Conservation (phyloP, 2,113 vertebrate genomes). For the Ovis canadensis region DNA sequence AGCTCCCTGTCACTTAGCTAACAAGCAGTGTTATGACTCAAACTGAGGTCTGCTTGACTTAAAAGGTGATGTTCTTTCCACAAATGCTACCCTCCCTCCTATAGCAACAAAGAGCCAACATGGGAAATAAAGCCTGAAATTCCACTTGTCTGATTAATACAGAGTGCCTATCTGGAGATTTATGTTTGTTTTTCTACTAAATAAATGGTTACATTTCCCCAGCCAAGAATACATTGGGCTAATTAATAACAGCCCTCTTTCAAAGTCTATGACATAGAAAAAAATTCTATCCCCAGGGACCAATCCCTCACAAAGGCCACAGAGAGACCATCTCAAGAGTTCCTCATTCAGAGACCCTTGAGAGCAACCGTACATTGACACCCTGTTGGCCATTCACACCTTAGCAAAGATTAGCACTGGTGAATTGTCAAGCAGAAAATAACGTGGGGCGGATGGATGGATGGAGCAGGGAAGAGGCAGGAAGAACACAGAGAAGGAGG, state of each 20-base stretch:
- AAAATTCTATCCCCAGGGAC: conserved; percentile 48
- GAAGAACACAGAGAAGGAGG: no score
- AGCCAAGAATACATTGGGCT: conserved; percentile 68
- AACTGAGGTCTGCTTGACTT: background rate
- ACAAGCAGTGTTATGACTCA: conserved; percentile 36
- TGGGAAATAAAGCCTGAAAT: conserved; percentile 59
- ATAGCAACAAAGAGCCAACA: conserved; percentile 57
- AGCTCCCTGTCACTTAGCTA: background rate
- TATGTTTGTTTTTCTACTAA: conserved; percentile 73
- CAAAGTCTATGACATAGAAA: conserved; percentile 59
- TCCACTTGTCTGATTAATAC: conserved; percentile 74
- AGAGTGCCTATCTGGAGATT: conserved; percentile 68
- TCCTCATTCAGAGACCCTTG: conserved; percentile 45
- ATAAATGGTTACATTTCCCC: conserved; percentile 70
- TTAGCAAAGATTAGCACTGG: background rate
- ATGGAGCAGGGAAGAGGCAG: background rate
- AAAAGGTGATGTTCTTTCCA: conserved; percentile 30
- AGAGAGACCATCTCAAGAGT: conserved; percentile 51
- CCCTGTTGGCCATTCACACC: background rate
- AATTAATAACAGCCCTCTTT: conserved; percentile 75
- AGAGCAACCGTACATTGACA: background rate
- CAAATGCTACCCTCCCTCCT: background rate
- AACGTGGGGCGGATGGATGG: background rate
- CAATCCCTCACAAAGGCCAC: conserved; percentile 43
- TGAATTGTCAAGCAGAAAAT: background rate